Evolutionary conservation across 1,140 invertebrate species (phyloP), one percentile per base, ranked within the genome.

Genomic region (Drosophila kikkawai): DNA sequence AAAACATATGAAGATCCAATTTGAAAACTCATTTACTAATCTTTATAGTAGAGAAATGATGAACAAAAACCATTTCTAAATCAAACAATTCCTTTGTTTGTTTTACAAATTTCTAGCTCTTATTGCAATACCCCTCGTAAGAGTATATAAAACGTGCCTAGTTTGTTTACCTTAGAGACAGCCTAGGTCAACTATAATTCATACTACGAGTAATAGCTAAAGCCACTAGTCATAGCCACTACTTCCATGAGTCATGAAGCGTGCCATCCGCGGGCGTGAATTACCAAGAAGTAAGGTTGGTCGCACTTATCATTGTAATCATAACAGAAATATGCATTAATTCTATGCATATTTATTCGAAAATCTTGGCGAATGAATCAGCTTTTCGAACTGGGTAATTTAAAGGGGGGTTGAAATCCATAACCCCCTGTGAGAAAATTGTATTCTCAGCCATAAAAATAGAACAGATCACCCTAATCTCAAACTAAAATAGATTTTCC

Each of bases 401-500:
- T 19, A n/a, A 29, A 50, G 7, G 4, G 12, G n/a, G 19, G 6
- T 26, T 61, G 7, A 50, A 58, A 42, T n/a, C 7, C 15, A 13
- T 48, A 68, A 19, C 12, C n/a, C 47, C 50, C 34, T 9, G 26
- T 5, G 42, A 59, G n/a, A 70, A 73, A 70, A 50, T 71, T 19
- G 19, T 22, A 34, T 34, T 58, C 29, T 5, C 4, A 58, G 42
- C 22, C 41, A 34, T 71, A 50, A 42, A 50, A 32, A 50, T 48
- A 48, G 32, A 41, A 50, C 32, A 48, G 7, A 29, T 71, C 8
- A 26, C 0, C 39, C 39, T 42, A 39, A 15, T 41, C n/a, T 12
- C 6, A 48, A 7, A 59, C 44, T 12, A 9, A 51, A 59, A 42
- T 15, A 73, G 70, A 74, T 60, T 74, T 74, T 74, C 55, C 70